Percentiles rank a stretch among this genome's conserved stretches.
Conservation (phyloP, 2,888 invertebrate species). For the Tethea ocularis region DNA sequence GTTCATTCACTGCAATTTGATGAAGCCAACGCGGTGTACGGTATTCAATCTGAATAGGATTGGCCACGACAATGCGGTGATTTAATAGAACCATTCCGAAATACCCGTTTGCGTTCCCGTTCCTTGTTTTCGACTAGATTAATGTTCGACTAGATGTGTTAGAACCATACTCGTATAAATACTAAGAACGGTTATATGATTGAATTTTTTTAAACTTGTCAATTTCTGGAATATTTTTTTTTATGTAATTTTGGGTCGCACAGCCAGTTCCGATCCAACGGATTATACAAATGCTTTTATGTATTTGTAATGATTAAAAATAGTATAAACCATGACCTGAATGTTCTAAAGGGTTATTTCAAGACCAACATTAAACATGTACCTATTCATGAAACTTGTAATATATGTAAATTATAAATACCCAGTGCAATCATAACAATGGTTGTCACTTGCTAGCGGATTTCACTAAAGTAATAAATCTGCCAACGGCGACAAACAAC, state of each 20-base stretch:
- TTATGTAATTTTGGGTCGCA: too few species aligned
- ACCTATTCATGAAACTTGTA: constrained; percentile 17
- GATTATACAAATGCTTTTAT: too few species aligned
- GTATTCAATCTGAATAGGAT: constrained; percentile 74
- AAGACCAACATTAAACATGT: constrained; percentile 21
- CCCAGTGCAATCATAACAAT: constrained; percentile 33
- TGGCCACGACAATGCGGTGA: constrained; percentile 73
- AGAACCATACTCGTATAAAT: neutral
- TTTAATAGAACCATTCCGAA: constrained; percentile 72
- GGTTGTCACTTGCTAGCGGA: constrained; percentile 57
- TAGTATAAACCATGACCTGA: neutral
- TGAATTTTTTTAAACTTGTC: too few species aligned
- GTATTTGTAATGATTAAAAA: neutral
- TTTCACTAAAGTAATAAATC: constrained; percentile 81
- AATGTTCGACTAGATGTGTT: constrained; percentile 28
- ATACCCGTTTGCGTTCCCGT: constrained; percentile 47
- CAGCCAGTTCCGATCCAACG: too few species aligned
- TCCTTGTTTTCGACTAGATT: constrained; percentile 27
- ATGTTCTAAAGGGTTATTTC: neutral
- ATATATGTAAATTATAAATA: constrained; percentile 8
- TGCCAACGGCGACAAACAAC: constrained; percentile 77
- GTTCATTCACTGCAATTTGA: constrained; percentile 81
- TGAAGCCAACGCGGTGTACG: constrained; percentile 71
- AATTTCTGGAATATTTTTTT: too few species aligned
- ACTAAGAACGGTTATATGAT: too few species aligned